These are phyloP conservation scores for Mixornis gularis DNA, from an alignment of 2,113 vertebrate genomes.

Conservation along the genomic window DNA sequence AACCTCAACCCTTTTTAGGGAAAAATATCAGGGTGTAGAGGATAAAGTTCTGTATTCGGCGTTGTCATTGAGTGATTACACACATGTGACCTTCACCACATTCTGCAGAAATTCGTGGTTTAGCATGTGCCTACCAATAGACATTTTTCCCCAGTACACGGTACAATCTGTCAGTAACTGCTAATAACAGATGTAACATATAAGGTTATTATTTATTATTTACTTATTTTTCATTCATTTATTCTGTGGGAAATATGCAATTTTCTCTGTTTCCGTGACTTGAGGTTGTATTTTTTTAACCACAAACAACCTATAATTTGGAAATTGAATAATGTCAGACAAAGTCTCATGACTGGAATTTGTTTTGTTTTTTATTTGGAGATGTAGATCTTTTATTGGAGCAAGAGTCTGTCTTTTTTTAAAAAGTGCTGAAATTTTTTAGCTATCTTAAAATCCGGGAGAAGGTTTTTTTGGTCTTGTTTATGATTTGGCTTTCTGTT, in stretches of 20 bases:
- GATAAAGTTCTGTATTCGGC: background rate
- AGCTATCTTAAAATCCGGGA: background rate
- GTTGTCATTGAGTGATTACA: background rate
- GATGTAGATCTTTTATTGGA: background rate
- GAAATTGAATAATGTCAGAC: background rate
- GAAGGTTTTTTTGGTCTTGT: fast-evolving
- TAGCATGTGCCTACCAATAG: background rate
- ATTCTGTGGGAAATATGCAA: background rate
- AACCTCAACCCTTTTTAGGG: fast-evolving
- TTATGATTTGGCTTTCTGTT: background rate
- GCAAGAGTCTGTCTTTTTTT: fast-evolving
- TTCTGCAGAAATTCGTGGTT: background rate
- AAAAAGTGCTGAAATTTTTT: fast-evolving
- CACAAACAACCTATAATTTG: background rate
- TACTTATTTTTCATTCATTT: background rate
- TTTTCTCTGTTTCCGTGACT: background rate
- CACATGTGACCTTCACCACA: background rate
- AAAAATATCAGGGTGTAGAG: background rate
- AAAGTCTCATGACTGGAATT: background rate
- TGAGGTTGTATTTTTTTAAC: background rate
- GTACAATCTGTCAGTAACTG: background rate
- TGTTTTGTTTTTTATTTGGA: background rate
- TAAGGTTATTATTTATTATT: background rate
- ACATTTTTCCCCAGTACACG: background rate
- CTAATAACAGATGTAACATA: background rate